Conservation (phyloP, 2,113 vertebrate genomes). For the Alligator sinensis region DNA sequence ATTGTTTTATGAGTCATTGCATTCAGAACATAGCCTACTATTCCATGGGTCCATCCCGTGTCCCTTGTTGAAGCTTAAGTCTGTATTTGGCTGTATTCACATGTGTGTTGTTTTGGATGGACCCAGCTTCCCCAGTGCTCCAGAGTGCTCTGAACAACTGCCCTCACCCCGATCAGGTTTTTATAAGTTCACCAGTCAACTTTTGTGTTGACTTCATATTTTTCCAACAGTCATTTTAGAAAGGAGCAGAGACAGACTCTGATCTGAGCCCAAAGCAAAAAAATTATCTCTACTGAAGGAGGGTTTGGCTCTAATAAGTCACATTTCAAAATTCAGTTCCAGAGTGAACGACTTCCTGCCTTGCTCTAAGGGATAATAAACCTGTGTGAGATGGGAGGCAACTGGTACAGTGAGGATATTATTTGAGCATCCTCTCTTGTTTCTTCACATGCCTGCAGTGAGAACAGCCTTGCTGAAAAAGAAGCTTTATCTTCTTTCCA, state of each 20-base stretch:
- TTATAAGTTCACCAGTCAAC: not conserved
- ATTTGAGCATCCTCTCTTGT: not conserved
- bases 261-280: not conserved
- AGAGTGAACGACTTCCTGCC: not conserved
- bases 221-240: not conserved
- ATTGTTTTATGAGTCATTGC: not conserved
- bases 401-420: rapidly evolving
- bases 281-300: not conserved
- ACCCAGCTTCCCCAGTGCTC: not conserved
- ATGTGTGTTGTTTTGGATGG: not conserved
- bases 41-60: not conserved
- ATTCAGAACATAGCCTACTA: not conserved
- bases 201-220: not conserved
- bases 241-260: not conserved
- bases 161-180: not conserved
- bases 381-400: not conserved
- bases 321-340: not conserved
- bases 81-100: not conserved
- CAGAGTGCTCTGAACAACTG: not conserved
- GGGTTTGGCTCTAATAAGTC: not conserved
- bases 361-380: not conserved
- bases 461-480: rapidly evolving
- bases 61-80: not conserved
- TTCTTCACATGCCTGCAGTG: rapidly evolving
- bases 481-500: not conserved